These are phyloP conservation scores for Parotocinclus haroldoi DNA, from an alignment of 2,797 vertebrate genomes.

Conservation along the genomic window DNA sequence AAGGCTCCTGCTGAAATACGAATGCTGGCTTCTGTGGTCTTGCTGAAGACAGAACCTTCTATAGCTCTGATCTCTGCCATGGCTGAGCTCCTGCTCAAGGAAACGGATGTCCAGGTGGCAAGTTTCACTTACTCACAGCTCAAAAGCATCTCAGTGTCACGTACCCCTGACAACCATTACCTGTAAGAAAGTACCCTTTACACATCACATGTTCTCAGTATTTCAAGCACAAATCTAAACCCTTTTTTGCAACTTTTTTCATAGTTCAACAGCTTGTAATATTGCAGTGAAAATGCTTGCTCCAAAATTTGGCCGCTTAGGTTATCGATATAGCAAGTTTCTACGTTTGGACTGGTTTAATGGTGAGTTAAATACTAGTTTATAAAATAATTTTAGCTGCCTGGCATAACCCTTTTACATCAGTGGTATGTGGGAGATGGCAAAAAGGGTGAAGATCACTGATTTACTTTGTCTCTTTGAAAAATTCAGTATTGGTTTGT, in stretches of 20 bases:
- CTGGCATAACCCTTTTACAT: background rate
- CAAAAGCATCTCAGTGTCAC: conserved; percentile 68
- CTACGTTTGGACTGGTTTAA: conserved; percentile 66
- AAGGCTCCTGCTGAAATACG: conserved; percentile 64
- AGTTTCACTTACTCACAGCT: conserved; percentile 80
- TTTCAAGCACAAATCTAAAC: background rate
- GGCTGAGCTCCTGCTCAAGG: conserved; percentile 68
- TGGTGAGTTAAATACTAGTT: conserved; percentile 60
- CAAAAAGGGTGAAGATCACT: too few species aligned
- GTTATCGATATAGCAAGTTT: conserved; percentile 73
- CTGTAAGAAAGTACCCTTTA: conserved; percentile 69
- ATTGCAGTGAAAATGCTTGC: conserved; percentile 79
- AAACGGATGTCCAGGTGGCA: conserved; percentile 72
- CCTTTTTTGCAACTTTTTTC: conserved; percentile 3
- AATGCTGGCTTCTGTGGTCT: conserved; percentile 71
- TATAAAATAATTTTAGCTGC: background rate
- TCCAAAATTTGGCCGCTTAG: conserved; percentile 66
- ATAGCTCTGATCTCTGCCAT: conserved; percentile 71
- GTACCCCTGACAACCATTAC: conserved; percentile 67
- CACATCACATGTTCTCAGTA: background rate
- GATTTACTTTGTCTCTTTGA: too few species aligned
- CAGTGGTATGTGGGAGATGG: too few species aligned
- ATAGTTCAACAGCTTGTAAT: conserved; percentile 75
- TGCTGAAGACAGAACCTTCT: conserved; percentile 80
- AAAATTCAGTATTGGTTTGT: too few species aligned